These are phyloP conservation scores for human (Homo sapiens) DNA, from an alignment of 2,113 vertebrate species.

Conservation along the genomic window DNA sequence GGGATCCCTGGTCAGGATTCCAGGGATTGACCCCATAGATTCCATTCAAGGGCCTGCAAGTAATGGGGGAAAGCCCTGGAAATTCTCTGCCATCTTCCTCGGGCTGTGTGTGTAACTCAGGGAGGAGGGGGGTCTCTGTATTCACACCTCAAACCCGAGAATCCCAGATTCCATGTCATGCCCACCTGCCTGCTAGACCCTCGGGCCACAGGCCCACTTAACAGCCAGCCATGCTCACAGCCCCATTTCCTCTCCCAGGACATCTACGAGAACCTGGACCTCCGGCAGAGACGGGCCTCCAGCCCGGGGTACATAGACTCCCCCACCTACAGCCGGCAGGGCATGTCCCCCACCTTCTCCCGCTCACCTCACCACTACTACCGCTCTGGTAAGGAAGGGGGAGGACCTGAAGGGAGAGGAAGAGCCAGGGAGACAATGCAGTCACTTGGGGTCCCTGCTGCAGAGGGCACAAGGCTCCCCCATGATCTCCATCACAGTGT, in stretches of 20 bases:
- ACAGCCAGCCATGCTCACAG: not conserved
- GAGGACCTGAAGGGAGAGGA: not conserved
- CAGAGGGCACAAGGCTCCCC: not conserved
- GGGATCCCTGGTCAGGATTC: not conserved
- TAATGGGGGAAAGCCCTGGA: not conserved
- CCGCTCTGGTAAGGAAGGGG: slow-evolving; percentile 90
- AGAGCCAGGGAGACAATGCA: not conserved
- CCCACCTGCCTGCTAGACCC: not conserved
- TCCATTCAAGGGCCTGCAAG: not conserved
- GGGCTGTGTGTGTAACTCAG: not conserved
- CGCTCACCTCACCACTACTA: slow-evolving; percentile 95
- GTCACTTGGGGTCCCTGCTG: not conserved
- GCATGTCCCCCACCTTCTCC: slow-evolving; percentile 95
- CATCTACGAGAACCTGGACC: slow-evolving; percentile 94
- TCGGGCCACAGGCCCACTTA: not conserved
- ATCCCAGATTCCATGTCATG: not conserved
- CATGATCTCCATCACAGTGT: not conserved
- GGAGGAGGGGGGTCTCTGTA: not conserved
- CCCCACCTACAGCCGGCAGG: slow-evolving; percentile 92
- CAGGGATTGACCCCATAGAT: not conserved
- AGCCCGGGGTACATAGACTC: slow-evolving; percentile 97
- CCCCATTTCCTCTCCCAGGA: slow-evolving; percentile 84
- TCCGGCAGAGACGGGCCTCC: slow-evolving; percentile 92
- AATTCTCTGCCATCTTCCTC: not conserved
- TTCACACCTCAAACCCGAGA: not conserved